These are phyloP conservation scores for Capitulum mitella DNA, from an alignment of 2,888 invertebrate species.

Conservation along the genomic window DNA sequence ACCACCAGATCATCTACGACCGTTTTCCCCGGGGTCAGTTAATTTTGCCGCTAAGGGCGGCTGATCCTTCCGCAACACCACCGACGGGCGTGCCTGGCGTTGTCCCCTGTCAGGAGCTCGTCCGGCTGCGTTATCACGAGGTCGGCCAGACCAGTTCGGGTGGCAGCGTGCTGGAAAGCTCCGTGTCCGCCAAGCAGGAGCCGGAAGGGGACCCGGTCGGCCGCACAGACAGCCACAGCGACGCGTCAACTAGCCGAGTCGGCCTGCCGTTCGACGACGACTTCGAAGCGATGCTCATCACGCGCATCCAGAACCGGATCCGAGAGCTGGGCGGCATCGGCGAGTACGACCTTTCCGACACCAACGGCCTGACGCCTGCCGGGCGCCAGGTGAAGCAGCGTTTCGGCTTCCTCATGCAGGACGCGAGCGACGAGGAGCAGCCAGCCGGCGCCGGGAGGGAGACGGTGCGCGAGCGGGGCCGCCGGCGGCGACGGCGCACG, in stretches of 20 bases:
- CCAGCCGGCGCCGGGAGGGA: neutral
- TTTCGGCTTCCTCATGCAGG: neutral
- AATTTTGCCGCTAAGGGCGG: too few relatives aligned
- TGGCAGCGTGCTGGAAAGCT: neutral
- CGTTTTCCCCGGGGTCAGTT: neutral
- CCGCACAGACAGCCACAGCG: neutral
- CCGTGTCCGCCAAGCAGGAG: neutral
- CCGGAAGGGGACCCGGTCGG: neutral
- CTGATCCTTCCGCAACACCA: neutral
- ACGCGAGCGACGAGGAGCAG: neutral
- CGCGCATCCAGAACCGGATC: slow-evolving; percentile 6
- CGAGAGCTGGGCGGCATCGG: slow-evolving; percentile 11
- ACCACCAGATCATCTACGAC: neutral
- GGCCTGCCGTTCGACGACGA: neutral
- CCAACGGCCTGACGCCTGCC: neutral
- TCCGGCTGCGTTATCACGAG: neutral
- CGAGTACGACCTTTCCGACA: neutral
- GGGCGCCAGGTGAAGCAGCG: neutral
- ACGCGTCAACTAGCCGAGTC: neutral
- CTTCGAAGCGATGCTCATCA: neutral
- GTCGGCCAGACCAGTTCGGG: neutral
- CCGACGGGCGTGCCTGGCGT: neutral
- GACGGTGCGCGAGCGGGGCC: neutral
- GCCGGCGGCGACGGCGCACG: neutral
- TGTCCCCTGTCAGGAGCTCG: neutral